Conservation (phyloP, 2,113 vertebrate genomes). For the Anarrhichthys ocellatus region DNA sequence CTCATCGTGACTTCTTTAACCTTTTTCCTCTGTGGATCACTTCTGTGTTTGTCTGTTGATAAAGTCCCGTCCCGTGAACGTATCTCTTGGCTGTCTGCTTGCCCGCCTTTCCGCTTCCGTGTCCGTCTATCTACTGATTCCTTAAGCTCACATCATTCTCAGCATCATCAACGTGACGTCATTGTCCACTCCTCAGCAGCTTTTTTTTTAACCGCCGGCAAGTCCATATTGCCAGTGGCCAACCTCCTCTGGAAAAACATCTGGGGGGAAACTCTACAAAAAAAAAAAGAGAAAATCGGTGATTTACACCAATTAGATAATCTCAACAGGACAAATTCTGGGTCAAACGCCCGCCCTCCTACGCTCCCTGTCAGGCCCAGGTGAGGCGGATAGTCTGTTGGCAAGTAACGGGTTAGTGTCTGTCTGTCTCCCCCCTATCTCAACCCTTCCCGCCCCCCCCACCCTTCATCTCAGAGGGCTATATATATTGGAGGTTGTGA, state of each 20-base stretch:
- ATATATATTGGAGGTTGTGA: conserved; percentile 81
- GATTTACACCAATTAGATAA: conserved; percentile 77
- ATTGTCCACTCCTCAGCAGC: conserved; percentile 39
- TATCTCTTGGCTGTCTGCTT: conserved; percentile 1
- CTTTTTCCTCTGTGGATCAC: not conserved
- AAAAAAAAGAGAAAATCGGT: conserved; percentile 27
- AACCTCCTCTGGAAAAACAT: conserved; percentile 73
- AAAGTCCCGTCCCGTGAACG: not conserved
- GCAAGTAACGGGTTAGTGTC: conserved; percentile 75
- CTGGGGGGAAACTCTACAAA: conserved; percentile 50
- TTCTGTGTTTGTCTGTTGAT: not conserved
- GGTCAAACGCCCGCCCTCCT: conserved; percentile 69
- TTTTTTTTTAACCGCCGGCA: conserved; percentile 10
- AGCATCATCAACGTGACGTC: conserved; percentile 49
- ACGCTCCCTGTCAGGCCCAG: conserved; percentile 68
- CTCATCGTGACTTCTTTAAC: not conserved
- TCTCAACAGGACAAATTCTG: conserved; percentile 73
- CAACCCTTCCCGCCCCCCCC: conserved; percentile 53
- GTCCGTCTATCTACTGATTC: conserved; percentile 43
- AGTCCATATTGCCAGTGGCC: conserved; percentile 47
- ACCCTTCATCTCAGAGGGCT: conserved; percentile 69
- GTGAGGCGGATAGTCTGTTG: conserved; percentile 68
- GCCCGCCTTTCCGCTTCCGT: not conserved
- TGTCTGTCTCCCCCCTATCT: conserved; percentile 62
- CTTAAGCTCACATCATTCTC: conserved; percentile 35